Evolutionary conservation across 1,140 invertebrate genomes (phyloP), one percentile per base, ranked within the genome.

Genomic region (Drosophila orosa): DNA sequence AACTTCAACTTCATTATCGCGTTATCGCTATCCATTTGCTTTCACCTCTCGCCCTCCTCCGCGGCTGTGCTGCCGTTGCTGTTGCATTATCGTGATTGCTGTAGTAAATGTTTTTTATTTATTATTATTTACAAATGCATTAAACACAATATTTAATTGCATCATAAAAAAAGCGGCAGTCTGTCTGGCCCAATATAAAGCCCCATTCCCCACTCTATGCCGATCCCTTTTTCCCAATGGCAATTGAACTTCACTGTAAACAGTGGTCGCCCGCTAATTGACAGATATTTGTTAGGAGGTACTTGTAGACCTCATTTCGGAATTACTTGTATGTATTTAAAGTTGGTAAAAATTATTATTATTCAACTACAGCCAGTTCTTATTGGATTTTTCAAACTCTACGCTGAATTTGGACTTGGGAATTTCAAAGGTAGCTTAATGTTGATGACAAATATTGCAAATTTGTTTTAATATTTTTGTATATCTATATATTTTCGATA

Each of bases 71-170:
- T 42, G 37, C 17, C 50, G 33, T 24, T 24, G 44, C 60, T 9
- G 37, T 52, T 76, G 74, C 74, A 77, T 77, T 78, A 85, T 84
- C 77, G 59, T 66, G 80, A 84, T 85, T 79, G 80, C 66, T 61
- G 81, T 79, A 80, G 76, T 84, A 80, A 84, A 76, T 85, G 81
- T 68, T 68, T 85, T 84, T 84, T 68, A 73, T 84, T 84, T 82
- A 84, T 85, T 83, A 76, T 87, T 87, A 87, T 87, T 87, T 87
- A 84, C 83, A 84, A 84, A 87, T 80, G 84, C 84, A 89, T 87
- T 87, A 87, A 87, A 84, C 84, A 89, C 76, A 71, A 84, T 83
- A 84, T 87, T 87, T 89, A 87, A 87, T 87, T 87, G 84, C 84
- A 55, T 62, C 77, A 47, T 29, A 79, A 73, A 54, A 37, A 56